These are phyloP conservation scores for Felis chaus DNA, from an alignment of 2,113 vertebrate species.

Conservation along the genomic window DNA sequence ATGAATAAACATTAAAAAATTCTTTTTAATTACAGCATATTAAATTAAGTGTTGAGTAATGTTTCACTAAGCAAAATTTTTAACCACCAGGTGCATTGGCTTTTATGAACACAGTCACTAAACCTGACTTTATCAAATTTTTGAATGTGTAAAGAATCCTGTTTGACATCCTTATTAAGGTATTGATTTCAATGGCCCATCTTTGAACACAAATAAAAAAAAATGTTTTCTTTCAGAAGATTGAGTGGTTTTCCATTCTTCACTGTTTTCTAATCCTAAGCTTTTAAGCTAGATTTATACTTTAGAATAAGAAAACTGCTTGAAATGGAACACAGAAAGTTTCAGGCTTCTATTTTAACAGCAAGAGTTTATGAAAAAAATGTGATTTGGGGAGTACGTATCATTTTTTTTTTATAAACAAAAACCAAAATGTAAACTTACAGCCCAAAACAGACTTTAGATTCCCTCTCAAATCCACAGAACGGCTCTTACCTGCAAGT, in stretches of 20 bases:
- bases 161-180: neutral
- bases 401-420: neutral
- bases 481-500: slow-evolving; percentile 9
- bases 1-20: no score
- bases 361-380: neutral
- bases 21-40: slow-evolving; percentile 37
- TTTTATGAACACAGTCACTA: slow-evolving; percentile 57
- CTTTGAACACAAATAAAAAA: neutral
- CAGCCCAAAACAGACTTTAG: neutral
- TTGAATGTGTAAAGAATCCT: slow-evolving; percentile 41
- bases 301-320: slow-evolving; percentile 46
- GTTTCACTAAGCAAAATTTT: slow-evolving; percentile 62
- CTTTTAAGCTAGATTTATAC: slow-evolving; percentile 3
- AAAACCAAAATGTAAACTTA: slow-evolving; percentile 28
- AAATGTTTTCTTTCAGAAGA: slow-evolving; percentile 34
- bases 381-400: neutral
- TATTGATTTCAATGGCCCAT: slow-evolving; percentile 28
- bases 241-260: neutral
- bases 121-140: slow-evolving; percentile 55
- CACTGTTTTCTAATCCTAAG: slow-evolving; percentile 14
- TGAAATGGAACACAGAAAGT: slow-evolving; percentile 9
- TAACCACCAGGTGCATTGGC: slow-evolving; percentile 64
- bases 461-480: neutral
- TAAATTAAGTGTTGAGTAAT: slow-evolving; percentile 58
- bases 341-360: slow-evolving; percentile 32